These are phyloP conservation scores for Pygmarrhopalites habei DNA, from an alignment of 1,140 invertebrate species.

Conservation along the genomic window DNA sequence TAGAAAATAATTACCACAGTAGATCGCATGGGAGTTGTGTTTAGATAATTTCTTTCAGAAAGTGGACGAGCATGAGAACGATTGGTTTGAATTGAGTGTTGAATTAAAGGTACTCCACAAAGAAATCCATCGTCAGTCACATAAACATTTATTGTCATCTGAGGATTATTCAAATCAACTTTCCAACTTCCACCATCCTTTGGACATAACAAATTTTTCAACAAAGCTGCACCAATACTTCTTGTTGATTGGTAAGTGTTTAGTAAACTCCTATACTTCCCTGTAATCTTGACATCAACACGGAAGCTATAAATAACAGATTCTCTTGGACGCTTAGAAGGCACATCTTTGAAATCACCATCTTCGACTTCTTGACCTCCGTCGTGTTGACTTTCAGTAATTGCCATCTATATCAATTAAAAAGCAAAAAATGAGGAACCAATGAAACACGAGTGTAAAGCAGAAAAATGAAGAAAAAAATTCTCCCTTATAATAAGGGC, in stretches of 20 bases:
- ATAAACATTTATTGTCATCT: conserved; percentile 5
- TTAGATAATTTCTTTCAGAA: not conserved
- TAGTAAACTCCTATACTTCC: not conserved
- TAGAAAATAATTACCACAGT: not conserved
- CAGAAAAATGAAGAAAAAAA: not conserved
- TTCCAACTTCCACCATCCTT: not conserved
- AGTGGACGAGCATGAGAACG: too few species aligned
- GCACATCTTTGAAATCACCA: too few species aligned
- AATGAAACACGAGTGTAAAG: not conserved
- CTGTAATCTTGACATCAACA: conserved; percentile 14
- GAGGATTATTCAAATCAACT: not conserved
- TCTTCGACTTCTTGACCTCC: not conserved
- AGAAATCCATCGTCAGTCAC: conserved; percentile 11
- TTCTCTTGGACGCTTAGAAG: conserved; percentile 2
- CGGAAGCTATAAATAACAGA: conserved; percentile 1
- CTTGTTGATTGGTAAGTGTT: not conserved
- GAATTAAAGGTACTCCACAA: not conserved
- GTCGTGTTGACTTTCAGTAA: not conserved
- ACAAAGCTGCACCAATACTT: conserved; percentile 2
- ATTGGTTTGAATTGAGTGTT: too few species aligned
- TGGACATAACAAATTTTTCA: conserved; percentile 5
- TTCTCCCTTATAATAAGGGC: not conserved
- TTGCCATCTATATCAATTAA: not conserved
- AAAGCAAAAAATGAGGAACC: not conserved
- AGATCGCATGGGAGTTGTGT: not conserved